A percentile compares a stretch with the other conserved stretches of the same genome.
Conservation (phyloP, 2,113 vertebrate species). For the Rostratula benghalensis region DNA sequence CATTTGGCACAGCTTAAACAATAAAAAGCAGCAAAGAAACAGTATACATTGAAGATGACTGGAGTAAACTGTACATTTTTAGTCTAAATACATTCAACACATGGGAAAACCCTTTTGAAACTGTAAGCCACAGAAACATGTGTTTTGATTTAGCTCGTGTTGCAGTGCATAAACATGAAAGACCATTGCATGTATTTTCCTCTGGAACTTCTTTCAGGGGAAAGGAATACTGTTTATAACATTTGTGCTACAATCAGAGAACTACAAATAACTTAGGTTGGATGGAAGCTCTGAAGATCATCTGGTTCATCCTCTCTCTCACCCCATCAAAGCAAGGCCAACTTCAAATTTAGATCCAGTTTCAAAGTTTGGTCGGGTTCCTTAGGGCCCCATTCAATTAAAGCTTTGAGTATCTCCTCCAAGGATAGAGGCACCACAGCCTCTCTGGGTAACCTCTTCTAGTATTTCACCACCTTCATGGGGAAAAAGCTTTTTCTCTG, state of each 20-base stretch:
- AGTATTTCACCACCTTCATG: background rate
- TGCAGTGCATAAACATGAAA: slow-evolving; percentile 28
- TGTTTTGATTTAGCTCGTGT: slow-evolving; percentile 38
- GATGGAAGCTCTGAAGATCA: background rate
- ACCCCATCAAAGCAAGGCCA: background rate
- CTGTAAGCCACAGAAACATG: slow-evolving; percentile 21
- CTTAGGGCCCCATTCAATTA: background rate
- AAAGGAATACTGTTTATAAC: slow-evolving; percentile 7
- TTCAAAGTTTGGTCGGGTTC: background rate
- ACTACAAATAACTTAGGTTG: background rate
- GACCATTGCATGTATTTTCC: background rate
- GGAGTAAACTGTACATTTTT: slow-evolving; percentile 23
- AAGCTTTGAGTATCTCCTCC: background rate
- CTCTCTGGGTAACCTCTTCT: background rate
- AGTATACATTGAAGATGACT: background rate
- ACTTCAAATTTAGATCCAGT: background rate
- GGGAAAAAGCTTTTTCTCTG: background rate
- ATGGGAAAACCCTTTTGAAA: slow-evolving; percentile 38
- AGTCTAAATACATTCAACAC: slow-evolving; percentile 29
- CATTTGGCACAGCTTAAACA: background rate
- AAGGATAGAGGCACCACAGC: background rate
- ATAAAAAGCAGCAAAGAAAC: slow-evolving; percentile 5
- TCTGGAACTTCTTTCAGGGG: background rate
- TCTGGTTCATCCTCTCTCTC: background rate
- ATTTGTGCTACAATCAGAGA: background rate